These are phyloP conservation scores for Peromyscus attwateri DNA, from an alignment of 2,797 vertebrate genomes.

Conservation along the genomic window DNA sequence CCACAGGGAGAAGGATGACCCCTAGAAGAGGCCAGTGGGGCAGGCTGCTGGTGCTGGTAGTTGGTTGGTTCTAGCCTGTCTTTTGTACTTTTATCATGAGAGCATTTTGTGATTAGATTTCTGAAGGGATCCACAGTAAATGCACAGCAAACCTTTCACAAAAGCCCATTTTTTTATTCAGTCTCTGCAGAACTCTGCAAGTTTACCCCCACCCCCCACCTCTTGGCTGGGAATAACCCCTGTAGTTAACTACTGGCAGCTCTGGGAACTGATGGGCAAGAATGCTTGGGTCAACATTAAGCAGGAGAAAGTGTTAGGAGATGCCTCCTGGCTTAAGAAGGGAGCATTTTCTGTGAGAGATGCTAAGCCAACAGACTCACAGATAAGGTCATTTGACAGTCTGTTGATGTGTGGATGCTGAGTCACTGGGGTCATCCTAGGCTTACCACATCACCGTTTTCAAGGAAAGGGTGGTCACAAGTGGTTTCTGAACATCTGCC, in stretches of 20 bases:
- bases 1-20: not conserved
- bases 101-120: not conserved
- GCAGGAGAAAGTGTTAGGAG: not conserved
- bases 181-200: not conserved
- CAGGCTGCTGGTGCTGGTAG: not conserved
- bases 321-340: rapidly evolving
- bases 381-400: not conserved
- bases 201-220: not conserved
- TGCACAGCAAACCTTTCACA: not conserved
- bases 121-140: not conserved
- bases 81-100: not conserved
- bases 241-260: not conserved
- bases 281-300: not conserved
- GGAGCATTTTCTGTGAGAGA: not conserved
- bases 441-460: not conserved
- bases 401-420: not conserved
- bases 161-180: not conserved
- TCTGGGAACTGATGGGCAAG: not conserved
- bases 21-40: not conserved
- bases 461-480: not conserved
- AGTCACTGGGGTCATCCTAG: too few relatives aligned
- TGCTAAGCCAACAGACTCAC: not conserved
- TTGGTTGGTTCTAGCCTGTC: not conserved
- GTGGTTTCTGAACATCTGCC: not conserved
- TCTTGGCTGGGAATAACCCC: not conserved